Conservation (phyloP, 2,113 vertebrate species). For the Falco punctatus region DNA sequence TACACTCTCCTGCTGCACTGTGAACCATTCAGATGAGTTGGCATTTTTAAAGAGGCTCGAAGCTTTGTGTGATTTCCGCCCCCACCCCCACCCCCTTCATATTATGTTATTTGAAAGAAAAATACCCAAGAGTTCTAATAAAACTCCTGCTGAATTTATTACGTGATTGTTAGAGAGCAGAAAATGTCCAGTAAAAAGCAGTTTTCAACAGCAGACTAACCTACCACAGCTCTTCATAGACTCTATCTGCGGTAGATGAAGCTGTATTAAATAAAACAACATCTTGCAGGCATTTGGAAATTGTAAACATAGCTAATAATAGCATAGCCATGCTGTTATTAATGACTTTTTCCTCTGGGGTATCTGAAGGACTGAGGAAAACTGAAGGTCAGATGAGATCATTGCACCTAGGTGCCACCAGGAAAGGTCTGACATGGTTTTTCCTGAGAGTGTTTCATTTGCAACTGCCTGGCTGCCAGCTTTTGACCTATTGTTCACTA, state of each 20-base stretch:
- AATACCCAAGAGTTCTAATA: neutral
- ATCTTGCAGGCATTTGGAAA: neutral
- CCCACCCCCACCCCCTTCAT: too few relatives aligned
- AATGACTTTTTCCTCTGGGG: neutral
- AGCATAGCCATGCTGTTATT: neutral
- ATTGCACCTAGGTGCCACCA: neutral
- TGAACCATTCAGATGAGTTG: neutral
- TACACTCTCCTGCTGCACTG: neutral
- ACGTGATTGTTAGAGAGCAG: neutral
- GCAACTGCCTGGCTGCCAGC: neutral
- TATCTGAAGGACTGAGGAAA: neutral
- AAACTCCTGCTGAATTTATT: conserved; percentile 31
- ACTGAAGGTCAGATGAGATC: neutral
- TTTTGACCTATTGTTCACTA: conserved; percentile 1
- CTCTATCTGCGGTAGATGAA: neutral
- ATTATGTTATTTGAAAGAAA: neutral
- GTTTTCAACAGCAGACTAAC: neutral
- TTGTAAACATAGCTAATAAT: neutral
- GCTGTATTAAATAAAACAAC: neutral
- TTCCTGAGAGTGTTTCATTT: neutral
- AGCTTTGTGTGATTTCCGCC: neutral
- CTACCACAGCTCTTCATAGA: neutral
- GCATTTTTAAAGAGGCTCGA: neutral
- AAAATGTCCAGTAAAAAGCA: neutral
- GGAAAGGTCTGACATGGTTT: neutral